A percentile compares a stretch with the other conserved stretches of the same genome.
phyloP scores from a whole-genome alignment of 53 echinoderm and acorn worm species.

The Hippasteria phrygiana region DNA sequence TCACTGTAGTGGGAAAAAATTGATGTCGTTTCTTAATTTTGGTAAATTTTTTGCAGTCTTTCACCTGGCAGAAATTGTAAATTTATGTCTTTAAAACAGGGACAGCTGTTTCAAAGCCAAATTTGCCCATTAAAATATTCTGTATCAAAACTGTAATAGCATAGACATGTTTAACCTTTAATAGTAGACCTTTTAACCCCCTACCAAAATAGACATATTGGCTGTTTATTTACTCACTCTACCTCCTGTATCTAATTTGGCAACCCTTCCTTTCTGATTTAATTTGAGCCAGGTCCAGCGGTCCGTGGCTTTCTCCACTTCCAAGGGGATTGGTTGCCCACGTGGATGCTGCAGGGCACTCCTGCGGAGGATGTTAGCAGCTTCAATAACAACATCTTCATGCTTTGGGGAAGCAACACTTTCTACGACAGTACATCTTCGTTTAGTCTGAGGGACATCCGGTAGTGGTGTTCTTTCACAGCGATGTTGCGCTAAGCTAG shows the following conservation, averaged over 20 bases:
- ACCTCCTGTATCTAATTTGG: slow-evolving; percentile 11
- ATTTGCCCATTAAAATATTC: too few species aligned
- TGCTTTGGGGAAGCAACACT: slow-evolving; percentile 2
- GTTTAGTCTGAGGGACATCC: background rate
- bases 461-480: background rate
- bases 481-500: background rate
- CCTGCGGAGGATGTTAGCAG: background rate
- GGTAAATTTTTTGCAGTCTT: too few species aligned
- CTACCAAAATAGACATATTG: background rate
- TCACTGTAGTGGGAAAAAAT: background rate
- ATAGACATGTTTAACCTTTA: background rate
- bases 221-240: slow-evolving; percentile 28
- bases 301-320: slow-evolving; percentile 25
- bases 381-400: slow-evolving; percentile 19
- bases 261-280: slow-evolving; percentile 8
- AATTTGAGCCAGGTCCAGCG: slow-evolving; percentile 28
- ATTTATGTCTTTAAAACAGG: too few species aligned
- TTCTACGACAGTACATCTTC: slow-evolving; percentile 13
- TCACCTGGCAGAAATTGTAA: too few species aligned
- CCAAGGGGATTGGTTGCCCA: slow-evolving; percentile 20
- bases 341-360: background rate
- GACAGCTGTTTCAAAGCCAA: too few species aligned
- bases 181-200: background rate
- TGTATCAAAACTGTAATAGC: too few species aligned
- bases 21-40: too few species aligned